Evolutionary conservation across 2,888 invertebrate genomes (phyloP), one percentile per base, ranked within the genome.

Genomic region (Sphinx pinastri): DNA sequence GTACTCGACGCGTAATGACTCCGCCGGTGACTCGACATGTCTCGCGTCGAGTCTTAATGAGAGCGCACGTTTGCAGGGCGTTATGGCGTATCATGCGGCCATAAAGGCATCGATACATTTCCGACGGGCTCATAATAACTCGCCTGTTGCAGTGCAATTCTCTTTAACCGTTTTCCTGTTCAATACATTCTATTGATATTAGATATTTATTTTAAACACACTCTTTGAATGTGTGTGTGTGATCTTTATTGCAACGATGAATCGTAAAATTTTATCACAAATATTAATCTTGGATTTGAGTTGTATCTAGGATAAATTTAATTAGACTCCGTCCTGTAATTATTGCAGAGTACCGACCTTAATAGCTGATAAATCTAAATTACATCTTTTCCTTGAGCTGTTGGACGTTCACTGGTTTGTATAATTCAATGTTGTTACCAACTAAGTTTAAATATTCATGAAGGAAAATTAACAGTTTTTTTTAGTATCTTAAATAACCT

Each of bases 11-110:
- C 51, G 68, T 68, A 70, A 68, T 68, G 66, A 71, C 68, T 69
- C 68, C 69, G 54, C 59, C 66, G 74, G 70, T 76, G 79, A 79
- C 75, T 77, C 77, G 76, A 71, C 73, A 72, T 69, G 77, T 70
- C 73, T 71, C 70, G 68, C 74, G 74, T 81, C 76, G 79, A 75
- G 81, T 79, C 76, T 78, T 84, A 84, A 86, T 84, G 79, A 84
- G 82, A 74, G 74, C 71, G 71, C 72, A 72, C 66, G 55, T 55
- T 55, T 19, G 19, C 72, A 76, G 78, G 73, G 72, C 63, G 74
- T 75, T 81, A 75, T 77, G 78, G 79, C 82, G 77, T 81, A 77
- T 80, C 83, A 83, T 79, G 77, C 75, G 72, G 69, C 73, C 75
- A 76, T 78, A 79, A 80, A 77, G 76, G 54, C 63, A 75, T 71